Base-by-base conservation (phyloP, 2,888 invertebrate genomes). In the Hanleya hanleyi region DNA sequence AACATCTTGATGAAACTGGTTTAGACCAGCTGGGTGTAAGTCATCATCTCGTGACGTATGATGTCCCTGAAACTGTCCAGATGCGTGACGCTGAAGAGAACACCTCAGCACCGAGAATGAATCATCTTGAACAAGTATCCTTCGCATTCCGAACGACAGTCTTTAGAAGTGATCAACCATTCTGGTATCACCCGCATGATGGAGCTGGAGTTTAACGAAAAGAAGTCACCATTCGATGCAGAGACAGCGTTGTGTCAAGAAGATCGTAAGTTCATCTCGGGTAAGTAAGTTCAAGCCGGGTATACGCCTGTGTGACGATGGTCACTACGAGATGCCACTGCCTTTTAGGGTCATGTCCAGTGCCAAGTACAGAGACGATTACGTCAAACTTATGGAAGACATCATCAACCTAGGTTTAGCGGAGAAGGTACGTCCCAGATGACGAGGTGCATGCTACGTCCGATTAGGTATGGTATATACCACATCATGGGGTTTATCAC, bases 381-480 rank as follows among this genome's bases (percentile, higher is more conserved):
- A 74, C 41, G 18, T 3, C 47, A 67, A 22, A 15, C 51, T 73
- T 32, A 74, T 71, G 61, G 12, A 47, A 15, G 36, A 38, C 9
- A 7, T 74, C 12, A 33, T 74, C 2, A 26, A 67, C n/a, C 66
- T 50, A n/a, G 71, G 74, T 29, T 49, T 67, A n/a, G 74, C 74
- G 18, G 74, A 72, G 36, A 33, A 29, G 22, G n/a, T n/a, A n/a
- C n/a, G 71, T 74, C 15, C 49, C 49, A 12, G 22, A 35, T 9
- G 22, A 12, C 9, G 64, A 75, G 22, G 15, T 29, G 41, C 22
- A 18, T 33, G 1, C 57, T 70, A 12, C 49, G 49, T 15, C 4
- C 9, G 12, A 49, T 49, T 9, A 47, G 66, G 65, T 75, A 74
- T 47, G 4, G 69, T 7, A 69, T 72, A 1, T 72, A 75, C 36